Percentiles rank a stretch among this genome's conserved stretches.
Evolutionary conservation across 2,797 vertebrate genomes (phyloP).

Genomic region (Poecilia picta): DNA sequence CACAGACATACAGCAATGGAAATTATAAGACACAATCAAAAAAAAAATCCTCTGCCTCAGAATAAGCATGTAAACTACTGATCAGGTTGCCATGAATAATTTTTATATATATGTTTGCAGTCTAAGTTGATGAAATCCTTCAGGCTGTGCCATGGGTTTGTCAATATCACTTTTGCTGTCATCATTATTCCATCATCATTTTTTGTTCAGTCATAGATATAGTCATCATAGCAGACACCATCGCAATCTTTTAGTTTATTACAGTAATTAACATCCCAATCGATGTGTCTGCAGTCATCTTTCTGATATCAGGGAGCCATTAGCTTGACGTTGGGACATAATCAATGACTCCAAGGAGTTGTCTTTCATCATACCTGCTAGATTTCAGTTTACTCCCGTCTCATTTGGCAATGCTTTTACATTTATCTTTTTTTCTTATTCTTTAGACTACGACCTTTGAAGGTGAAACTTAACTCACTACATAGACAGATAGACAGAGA

Average conservation of each 20-base stretch:
- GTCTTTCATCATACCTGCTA: slow-evolving; percentile 14
- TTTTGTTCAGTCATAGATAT: slow-evolving; percentile 36
- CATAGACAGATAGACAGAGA: not conserved
- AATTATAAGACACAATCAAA: not conserved
- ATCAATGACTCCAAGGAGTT: slow-evolving; percentile 36
- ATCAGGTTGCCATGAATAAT: not conserved
- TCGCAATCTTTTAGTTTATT: slow-evolving; percentile 46
- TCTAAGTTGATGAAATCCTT: slow-evolving; percentile 26
- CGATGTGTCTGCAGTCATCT: slow-evolving; percentile 52
- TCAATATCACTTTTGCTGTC: slow-evolving; percentile 39
- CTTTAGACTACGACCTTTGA: slow-evolving; percentile 33
- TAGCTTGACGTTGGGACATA: slow-evolving; percentile 48
- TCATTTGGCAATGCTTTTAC: slow-evolving; percentile 23
- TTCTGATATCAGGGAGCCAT: slow-evolving; percentile 39
- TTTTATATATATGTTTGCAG: not conserved
- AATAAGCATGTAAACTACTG: slow-evolving; percentile 19
- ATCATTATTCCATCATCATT: slow-evolving; percentile 57
- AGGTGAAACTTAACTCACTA: slow-evolving; percentile 14
- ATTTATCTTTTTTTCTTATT: slow-evolving; percentile 6
- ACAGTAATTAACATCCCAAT: slow-evolving; percentile 54
- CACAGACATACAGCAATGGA: not conserved
- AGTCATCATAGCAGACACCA: slow-evolving; percentile 37
- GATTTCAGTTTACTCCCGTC: slow-evolving; percentile 31
- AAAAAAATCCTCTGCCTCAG: not conserved
- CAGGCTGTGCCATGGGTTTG: slow-evolving; percentile 30